Conservation (phyloP, 2,888 invertebrate genomes). For the Dynastes maya region DNA sequence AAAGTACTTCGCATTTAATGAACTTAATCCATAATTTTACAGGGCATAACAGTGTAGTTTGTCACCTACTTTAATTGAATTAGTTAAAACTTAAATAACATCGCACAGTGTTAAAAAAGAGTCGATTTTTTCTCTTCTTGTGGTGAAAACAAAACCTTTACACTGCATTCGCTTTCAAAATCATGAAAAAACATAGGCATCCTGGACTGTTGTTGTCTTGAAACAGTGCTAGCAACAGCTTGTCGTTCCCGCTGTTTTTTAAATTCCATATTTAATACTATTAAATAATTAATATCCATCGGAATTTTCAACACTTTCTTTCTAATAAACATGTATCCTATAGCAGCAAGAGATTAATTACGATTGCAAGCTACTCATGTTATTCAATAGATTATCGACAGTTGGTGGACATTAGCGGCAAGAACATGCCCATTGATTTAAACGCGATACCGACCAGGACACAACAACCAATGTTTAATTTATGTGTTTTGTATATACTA, state of each 20-base stretch:
- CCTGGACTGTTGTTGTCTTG: neutral
- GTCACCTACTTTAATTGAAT: no score
- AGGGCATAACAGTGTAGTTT: no score
- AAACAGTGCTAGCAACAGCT: neutral
- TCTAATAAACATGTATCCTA: conserved; percentile 7
- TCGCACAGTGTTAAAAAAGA: no score
- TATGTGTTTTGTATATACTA: neutral
- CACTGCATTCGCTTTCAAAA: neutral
- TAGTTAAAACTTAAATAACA: no score
- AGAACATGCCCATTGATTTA: conserved; percentile 34
- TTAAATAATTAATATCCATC: conserved; percentile 10
- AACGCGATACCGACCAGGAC: neutral
- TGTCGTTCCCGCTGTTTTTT: neutral
- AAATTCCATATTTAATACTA: conserved; percentile 3
- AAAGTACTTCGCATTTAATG: no score
- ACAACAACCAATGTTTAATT: conserved; percentile 19
- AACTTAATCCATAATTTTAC: no score
- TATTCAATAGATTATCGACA: conserved; percentile 21
- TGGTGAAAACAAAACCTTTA: no score
- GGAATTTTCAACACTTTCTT: conserved; percentile 16
- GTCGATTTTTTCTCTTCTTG: no score
- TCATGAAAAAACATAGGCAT: neutral
- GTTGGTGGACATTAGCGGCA: neutral
- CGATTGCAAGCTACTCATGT: conserved; percentile 31
- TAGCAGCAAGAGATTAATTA: conserved; percentile 12